Percentiles rank a stretch among this genome's conserved stretches.
phyloP scores from a whole-genome alignment of 2,113 vertebrate species.

The Myocastor coypus region DNA sequence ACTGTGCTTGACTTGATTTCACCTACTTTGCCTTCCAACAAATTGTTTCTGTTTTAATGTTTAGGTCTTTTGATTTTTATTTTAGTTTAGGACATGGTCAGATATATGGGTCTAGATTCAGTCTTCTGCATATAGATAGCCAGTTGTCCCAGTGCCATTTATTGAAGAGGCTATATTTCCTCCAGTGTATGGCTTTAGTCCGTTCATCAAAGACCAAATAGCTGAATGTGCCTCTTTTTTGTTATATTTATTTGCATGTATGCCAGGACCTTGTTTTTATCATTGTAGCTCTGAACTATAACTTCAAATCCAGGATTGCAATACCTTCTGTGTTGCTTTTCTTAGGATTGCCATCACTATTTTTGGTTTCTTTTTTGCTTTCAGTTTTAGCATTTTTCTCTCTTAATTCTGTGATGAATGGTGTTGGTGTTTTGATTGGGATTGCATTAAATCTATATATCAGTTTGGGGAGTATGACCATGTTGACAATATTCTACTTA shows the following conservation, averaged over 20 bases:
- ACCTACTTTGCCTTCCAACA: conserved; percentile 14
- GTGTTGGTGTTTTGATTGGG: background rate
- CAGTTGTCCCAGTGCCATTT: background rate
- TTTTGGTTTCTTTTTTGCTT: background rate
- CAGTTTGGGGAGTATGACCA: background rate
- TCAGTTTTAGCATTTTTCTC: background rate
- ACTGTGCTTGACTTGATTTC: background rate
- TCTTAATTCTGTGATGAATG: background rate
- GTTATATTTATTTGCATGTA: background rate
- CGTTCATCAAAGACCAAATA: conserved; percentile 48
- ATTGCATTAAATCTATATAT: background rate
- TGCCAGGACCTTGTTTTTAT: background rate
- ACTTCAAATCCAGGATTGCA: background rate
- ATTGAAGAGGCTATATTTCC: background rate
- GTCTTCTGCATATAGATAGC: conserved; percentile 1
- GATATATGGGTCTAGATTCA: conserved; percentile 9
- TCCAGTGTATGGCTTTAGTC: background rate
- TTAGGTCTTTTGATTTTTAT: conserved; percentile 37
- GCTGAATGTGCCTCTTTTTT: background rate
- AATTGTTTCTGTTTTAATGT: conserved; percentile 37
- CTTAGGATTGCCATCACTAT: background rate
- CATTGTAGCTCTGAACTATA: background rate
- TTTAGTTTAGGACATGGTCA: conserved; percentile 41
- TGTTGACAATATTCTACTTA: background rate
- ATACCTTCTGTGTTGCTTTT: background rate